Percentiles rank a stretch among this genome's conserved stretches.
These are phyloP conservation scores for Poeciliopsis prolifica DNA, from an alignment of 2,113 vertebrate genomes.

Conservation along the genomic window DNA sequence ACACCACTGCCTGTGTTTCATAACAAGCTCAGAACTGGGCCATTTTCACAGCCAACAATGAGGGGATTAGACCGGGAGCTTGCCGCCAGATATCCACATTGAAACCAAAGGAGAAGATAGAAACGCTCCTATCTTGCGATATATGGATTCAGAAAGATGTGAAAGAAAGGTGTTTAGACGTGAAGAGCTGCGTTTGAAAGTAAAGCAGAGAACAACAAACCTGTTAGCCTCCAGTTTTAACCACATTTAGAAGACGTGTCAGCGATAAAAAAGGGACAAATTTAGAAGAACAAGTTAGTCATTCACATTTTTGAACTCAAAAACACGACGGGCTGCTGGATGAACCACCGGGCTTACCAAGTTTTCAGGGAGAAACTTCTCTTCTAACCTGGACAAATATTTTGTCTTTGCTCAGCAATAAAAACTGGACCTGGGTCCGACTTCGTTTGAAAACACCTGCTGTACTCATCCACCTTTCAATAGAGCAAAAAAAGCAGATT, in stretches of 20 bases:
- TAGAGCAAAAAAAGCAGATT: too few relatives aligned
- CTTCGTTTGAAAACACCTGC: too few relatives aligned
- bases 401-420: too few relatives aligned
- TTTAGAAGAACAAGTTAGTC: background rate
- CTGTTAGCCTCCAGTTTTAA: background rate
- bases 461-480: too few relatives aligned
- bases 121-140: background rate
- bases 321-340: too few relatives aligned
- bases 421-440: too few relatives aligned
- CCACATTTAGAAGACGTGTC: background rate
- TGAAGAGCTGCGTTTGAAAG: background rate
- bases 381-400: too few relatives aligned
- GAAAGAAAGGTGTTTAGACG: background rate
- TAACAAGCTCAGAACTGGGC: slow-evolving; percentile 46
- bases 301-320: background rate
- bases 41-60: slow-evolving; percentile 51
- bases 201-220: background rate
- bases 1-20: slow-evolving; percentile 45
- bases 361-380: too few relatives aligned
- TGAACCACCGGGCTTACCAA: too few relatives aligned
- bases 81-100: slow-evolving; percentile 21
- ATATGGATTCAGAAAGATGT: background rate
- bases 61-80: slow-evolving; percentile 47
- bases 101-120: slow-evolving; percentile 7
- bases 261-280: too few relatives aligned